phyloP scores from a whole-genome alignment of 2,113 vertebrate species.

The Plotosus lineatus region DNA sequence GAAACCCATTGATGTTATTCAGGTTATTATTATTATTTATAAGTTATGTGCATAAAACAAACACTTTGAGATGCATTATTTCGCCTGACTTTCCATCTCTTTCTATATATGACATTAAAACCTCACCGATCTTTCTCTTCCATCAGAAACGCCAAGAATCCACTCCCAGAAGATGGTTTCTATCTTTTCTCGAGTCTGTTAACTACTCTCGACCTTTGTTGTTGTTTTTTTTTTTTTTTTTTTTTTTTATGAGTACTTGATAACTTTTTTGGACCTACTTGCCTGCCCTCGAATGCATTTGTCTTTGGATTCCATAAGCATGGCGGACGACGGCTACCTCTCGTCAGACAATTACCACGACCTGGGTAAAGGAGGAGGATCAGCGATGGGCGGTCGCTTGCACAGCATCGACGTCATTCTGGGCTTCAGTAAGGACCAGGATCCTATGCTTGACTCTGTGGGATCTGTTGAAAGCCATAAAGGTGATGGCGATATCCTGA shows the following conservation, averaged over 20 bases:
- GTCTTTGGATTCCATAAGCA: constrained; percentile 75
- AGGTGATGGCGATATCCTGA: constrained; percentile 50
- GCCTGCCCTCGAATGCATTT: constrained; percentile 72
- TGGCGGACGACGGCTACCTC: constrained; percentile 74
- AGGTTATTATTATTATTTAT: too few relatives aligned
- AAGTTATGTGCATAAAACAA: neutral
- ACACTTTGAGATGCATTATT: neutral
- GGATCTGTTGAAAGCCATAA: constrained; percentile 59
- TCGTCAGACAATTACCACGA: constrained; percentile 70
- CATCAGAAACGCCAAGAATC: neutral
- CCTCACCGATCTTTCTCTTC: neutral
- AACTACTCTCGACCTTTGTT: neutral
- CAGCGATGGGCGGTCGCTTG: constrained; percentile 65
- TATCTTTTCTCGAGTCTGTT: neutral
- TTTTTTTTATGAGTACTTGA: neutral
- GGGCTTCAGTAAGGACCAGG: constrained; percentile 79
- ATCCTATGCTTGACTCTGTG: constrained; percentile 66
- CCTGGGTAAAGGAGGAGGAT: constrained; percentile 71
- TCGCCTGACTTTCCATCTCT: neutral
- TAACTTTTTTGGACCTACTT: neutral
- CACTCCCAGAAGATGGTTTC: constrained; percentile 29
- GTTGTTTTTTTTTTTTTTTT: too few relatives aligned
- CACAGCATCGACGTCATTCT: constrained; percentile 80
- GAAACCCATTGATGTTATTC: too few relatives aligned
- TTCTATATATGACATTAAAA: neutral